Percentiles rank a stretch among this genome's conserved stretches.
phyloP scores from a whole-genome alignment of 2,113 vertebrate genomes.

The Phocoena sinus region DNA sequence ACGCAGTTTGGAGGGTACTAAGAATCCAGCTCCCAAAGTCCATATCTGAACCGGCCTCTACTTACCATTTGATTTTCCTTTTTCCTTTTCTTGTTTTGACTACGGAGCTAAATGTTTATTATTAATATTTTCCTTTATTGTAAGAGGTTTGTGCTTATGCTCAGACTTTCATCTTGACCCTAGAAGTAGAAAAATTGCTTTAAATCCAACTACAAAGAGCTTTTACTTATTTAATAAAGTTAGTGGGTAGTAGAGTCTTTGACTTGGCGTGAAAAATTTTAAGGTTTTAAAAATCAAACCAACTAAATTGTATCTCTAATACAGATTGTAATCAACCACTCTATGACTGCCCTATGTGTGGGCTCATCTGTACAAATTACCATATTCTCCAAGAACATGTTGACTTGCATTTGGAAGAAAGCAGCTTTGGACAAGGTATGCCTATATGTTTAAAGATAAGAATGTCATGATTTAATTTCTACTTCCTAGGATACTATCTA shows the following conservation, averaged over 20 bases:
- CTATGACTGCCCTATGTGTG: slow-evolving; percentile 91
- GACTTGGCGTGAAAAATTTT: neutral
- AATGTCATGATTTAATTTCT: slow-evolving; percentile 12
- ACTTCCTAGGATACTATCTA: neutral
- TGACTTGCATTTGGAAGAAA: slow-evolving; percentile 88
- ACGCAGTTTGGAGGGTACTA: neutral
- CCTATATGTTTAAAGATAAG: slow-evolving; percentile 34
- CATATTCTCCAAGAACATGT: slow-evolving; percentile 90
- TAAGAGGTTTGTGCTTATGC: neutral
- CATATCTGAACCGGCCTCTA: neutral
- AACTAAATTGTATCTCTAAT: slow-evolving; percentile 61
- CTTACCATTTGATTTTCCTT: neutral
- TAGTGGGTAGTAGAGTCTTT: neutral
- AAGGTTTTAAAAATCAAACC: slow-evolving; percentile 11
- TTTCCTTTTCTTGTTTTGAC: neutral
- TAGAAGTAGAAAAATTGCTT: neutral
- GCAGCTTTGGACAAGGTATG: slow-evolving; percentile 78
- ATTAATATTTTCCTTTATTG: neutral
- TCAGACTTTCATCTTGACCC: neutral
- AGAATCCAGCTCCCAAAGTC: neutral
- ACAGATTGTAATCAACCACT: slow-evolving; percentile 63
- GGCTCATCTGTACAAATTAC: slow-evolving; percentile 82
- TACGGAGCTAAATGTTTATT: neutral
- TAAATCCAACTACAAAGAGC: neutral
- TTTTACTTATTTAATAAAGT: neutral